phyloP scores from a whole-genome alignment of 2,113 vertebrate genomes.

The Mixornis gularis region DNA sequence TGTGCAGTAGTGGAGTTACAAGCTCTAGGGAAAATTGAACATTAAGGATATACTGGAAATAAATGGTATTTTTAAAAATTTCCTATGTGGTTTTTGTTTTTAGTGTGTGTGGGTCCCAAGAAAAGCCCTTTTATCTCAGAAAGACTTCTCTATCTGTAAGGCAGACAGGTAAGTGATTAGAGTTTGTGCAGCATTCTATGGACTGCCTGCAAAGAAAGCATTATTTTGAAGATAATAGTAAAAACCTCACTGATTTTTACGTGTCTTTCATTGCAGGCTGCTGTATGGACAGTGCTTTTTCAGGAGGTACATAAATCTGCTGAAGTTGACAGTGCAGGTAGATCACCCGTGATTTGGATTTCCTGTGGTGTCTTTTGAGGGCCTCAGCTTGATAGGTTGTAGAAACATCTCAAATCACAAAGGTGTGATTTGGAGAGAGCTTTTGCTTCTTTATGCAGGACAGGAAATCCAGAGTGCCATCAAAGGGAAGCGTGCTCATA shows the following conservation, averaged over 20 bases:
- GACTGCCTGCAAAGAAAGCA: background rate
- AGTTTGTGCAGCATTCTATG: background rate
- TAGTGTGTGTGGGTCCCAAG: background rate
- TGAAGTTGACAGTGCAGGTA: background rate
- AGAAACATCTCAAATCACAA: background rate
- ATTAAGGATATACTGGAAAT: background rate
- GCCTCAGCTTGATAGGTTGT: background rate
- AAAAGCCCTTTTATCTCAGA: background rate
- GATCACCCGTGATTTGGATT: background rate
- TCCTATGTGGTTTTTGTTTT: background rate
- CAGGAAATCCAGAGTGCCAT: background rate
- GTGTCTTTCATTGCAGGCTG: background rate
- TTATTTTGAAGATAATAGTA: background rate
- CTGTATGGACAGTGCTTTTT: background rate
- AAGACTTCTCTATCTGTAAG: background rate
- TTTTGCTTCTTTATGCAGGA: background rate
- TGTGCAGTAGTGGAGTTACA: background rate
- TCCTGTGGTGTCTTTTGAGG: background rate
- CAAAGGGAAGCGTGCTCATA: background rate
- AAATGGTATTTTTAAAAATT: background rate
- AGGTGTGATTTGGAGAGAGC: background rate
- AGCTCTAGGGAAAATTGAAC: background rate
- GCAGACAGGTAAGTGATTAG: background rate
- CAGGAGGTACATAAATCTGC: background rate
- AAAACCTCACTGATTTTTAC: background rate